These are phyloP conservation scores for Palythoa caribaeorum DNA, from an alignment of 92 coral and sea anemone species.

Conservation along the genomic window DNA sequence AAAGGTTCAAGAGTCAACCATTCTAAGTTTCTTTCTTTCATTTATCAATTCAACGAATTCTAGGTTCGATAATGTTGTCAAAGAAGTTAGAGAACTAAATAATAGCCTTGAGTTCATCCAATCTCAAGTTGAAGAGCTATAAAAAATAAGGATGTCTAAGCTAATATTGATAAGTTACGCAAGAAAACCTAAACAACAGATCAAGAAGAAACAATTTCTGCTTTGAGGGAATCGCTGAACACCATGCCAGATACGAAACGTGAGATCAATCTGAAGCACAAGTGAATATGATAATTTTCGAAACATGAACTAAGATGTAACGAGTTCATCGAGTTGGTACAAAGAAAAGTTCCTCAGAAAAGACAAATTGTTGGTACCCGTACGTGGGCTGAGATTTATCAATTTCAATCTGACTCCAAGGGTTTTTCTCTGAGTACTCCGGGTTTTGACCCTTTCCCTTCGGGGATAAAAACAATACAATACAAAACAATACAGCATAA, in stretches of 20 bases:
- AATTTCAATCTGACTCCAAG: too few relatives aligned
- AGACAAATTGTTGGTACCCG: too few relatives aligned
- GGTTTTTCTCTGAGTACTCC: too few relatives aligned
- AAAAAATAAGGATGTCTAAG: too few relatives aligned
- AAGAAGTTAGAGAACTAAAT: slow-evolving; percentile 4
- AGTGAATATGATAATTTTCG: background rate
- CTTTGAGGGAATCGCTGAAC: background rate
- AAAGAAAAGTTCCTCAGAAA: background rate
- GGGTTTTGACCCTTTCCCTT: too few relatives aligned
- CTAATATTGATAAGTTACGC: too few relatives aligned
- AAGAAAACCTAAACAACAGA: background rate
- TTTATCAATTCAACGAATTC: slow-evolving; percentile 24
- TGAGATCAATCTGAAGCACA: background rate
- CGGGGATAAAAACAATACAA: too few relatives aligned
- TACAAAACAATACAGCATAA: too few relatives aligned
- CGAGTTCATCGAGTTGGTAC: background rate
- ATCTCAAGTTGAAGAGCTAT: background rate
- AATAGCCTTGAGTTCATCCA: slow-evolving; percentile 1
- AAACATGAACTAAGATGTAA: background rate
- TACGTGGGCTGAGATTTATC: too few relatives aligned
- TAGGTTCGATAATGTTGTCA: slow-evolving; percentile 13
- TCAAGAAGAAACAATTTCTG: background rate
- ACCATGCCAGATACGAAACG: background rate
- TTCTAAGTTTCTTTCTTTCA: slow-evolving; percentile 3
- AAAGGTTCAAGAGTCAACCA: slow-evolving; percentile 31